phyloP scores from a whole-genome alignment of 2,888 invertebrate genomes.

The Venustoraphidia nigricollis region DNA sequence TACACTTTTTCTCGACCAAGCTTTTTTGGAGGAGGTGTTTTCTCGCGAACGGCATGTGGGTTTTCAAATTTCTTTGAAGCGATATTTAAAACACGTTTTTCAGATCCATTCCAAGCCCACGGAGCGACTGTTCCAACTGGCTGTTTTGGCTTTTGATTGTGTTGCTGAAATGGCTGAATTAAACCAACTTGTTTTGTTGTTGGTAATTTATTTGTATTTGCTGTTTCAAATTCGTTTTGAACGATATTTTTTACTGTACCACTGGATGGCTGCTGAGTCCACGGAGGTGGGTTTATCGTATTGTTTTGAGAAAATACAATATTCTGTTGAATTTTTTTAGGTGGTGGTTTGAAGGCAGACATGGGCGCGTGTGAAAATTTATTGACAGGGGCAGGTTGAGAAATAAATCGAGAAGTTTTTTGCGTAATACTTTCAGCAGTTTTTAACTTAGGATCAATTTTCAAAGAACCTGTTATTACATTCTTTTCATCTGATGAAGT shows the following conservation, averaged over 20 bases:
- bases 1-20: slow-evolving; percentile 21
- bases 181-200: slow-evolving; percentile 3
- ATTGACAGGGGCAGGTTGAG: slow-evolving; percentile 46
- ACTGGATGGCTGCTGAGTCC: slow-evolving; percentile 7
- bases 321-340: slow-evolving; percentile 19
- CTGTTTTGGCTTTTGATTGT: slow-evolving; percentile 9
- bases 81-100: slow-evolving; percentile 33
- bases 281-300: slow-evolving; percentile 19
- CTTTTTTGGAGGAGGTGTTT: slow-evolving; percentile 15
- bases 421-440: slow-evolving; percentile 11
- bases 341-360: slow-evolving; percentile 55
- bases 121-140: slow-evolving; percentile 21
- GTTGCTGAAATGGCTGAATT: slow-evolving; percentile 8
- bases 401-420: slow-evolving; percentile 32
- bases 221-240: background rate
- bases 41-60: slow-evolving; percentile 8
- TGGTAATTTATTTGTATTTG: background rate
- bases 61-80: slow-evolving; percentile 40
- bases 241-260: slow-evolving; percentile 1
- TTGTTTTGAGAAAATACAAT: no score
- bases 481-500: slow-evolving; percentile 25
- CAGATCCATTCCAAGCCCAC: slow-evolving; percentile 32
- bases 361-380: slow-evolving; percentile 63
- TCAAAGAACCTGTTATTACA: slow-evolving; percentile 27
- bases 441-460: slow-evolving; percentile 22